Evolutionary conservation across 2,888 invertebrate genomes (phyloP).

Genomic region (Branchellion lobata): DNA sequence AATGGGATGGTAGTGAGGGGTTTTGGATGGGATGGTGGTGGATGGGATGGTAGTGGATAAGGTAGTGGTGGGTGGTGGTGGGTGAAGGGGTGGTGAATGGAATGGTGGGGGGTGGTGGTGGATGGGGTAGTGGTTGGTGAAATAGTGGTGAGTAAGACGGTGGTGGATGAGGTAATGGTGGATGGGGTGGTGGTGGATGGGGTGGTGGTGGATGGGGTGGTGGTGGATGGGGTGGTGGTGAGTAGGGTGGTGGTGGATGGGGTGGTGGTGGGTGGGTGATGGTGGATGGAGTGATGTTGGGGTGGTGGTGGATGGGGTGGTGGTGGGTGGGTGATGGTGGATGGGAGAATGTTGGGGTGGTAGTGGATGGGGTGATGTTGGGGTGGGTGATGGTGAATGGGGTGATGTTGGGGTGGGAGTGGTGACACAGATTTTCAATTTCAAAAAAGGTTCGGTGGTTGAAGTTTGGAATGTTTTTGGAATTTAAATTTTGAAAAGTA

Average conservation of each 20-base stretch:
- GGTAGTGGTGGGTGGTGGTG: neutral
- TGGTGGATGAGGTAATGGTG: too few species aligned
- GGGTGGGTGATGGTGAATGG: too few species aligned
- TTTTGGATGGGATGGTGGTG: neutral
- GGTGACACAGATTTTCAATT: too few species aligned
- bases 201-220: neutral
- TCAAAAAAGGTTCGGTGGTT: too few species aligned
- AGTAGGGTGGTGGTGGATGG: neutral
- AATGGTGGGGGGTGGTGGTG: too few species aligned
- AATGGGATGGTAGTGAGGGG: neutral
- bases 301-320: neutral
- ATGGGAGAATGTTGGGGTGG: neutral
- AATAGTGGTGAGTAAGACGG: neutral
- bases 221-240: neutral
- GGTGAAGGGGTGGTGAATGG: too few species aligned
- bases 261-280: neutral
- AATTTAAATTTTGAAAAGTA: too few species aligned
- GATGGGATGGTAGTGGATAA: neutral
- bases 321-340: neutral
- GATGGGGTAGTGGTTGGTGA: too few species aligned
- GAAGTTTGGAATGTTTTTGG: too few species aligned
- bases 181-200: neutral
- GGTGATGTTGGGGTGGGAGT: too few species aligned
- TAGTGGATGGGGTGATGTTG: neutral
- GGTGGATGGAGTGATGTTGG: neutral